Evolutionary conservation across 2,797 vertebrate species (phyloP).

Genomic region (Chrosomus eos): DNA sequence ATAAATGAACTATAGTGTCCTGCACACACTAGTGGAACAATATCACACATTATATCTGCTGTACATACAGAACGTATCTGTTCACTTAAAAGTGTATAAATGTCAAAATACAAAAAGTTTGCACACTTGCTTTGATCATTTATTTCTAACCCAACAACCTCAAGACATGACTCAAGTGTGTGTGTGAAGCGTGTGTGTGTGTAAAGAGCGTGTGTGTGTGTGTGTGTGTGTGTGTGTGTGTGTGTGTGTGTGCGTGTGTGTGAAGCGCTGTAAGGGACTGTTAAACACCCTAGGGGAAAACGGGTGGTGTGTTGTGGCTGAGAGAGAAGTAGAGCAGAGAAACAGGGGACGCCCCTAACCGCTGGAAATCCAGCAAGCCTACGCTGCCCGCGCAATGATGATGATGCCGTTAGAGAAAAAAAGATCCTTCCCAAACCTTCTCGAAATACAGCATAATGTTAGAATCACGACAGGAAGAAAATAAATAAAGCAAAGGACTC

Average conservation of each 20-base stretch:
- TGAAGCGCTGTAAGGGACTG: background rate
- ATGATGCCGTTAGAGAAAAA: too few relatives aligned
- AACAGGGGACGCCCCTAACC: slow-evolving; percentile 20
- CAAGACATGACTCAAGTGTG: too few relatives aligned
- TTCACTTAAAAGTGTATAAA: background rate
- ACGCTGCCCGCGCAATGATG: slow-evolving; percentile 32
- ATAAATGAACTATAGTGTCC: too few relatives aligned
- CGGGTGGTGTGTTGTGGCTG: background rate
- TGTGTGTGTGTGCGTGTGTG: too few relatives aligned
- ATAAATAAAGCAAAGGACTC: background rate
- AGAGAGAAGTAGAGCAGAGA: background rate
- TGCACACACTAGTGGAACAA: too few relatives aligned
- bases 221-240: too few relatives aligned
- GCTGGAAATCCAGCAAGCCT: slow-evolving; percentile 54
- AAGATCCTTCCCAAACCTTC: background rate
- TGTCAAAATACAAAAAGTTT: background rate
- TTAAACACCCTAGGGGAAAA: background rate
- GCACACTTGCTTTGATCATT: too few relatives aligned
- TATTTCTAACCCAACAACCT: too few relatives aligned
- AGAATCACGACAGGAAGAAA: background rate
- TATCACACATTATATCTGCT: too few relatives aligned
- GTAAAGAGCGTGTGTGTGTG: too few relatives aligned
- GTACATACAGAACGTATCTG: background rate
- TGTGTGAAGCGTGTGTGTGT: too few relatives aligned
- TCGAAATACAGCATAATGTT: background rate